A percentile compares a stretch with the other conserved stretches of the same genome.
These are phyloP conservation scores for Micromussa lordhowensis DNA, from an alignment of 92 coral and sea anemone genomes.

Conservation along the genomic window DNA sequence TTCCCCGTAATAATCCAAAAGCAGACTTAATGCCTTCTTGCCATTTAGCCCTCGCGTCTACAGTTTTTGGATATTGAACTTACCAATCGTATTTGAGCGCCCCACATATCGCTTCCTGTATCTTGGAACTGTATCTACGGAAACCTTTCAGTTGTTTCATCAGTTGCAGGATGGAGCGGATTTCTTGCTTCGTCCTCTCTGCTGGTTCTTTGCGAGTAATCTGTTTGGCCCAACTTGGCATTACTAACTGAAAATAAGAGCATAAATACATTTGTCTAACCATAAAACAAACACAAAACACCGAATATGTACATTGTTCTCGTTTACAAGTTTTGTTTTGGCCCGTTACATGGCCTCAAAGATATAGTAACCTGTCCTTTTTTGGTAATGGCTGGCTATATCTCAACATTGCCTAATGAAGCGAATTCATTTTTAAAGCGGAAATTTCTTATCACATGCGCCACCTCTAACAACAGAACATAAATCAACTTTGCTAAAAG, in stretches of 20 bases:
- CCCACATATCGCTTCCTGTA: slow-evolving; percentile 83
- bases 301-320: neutral
- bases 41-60: neutral
- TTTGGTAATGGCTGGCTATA: neutral
- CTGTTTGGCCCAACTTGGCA: slow-evolving; percentile 91
- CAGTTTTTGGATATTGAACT: neutral
- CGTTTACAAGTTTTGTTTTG: neutral
- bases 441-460: no score
- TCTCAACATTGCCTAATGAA: neutral
- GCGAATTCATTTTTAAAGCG: no score
- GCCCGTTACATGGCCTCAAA: no score
- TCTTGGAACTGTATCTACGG: slow-evolving; percentile 85
- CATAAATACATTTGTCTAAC: neutral
- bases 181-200: slow-evolving; percentile 73
- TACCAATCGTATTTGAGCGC: slow-evolving; percentile 92
- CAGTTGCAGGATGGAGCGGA: slow-evolving; percentile 72
- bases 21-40: neutral
- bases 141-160: slow-evolving; percentile 93
- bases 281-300: neutral
- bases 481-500: neutral
- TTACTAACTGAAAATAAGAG: slow-evolving; percentile 59
- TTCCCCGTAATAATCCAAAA: neutral
- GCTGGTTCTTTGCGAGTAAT: slow-evolving; percentile 72
- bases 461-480: neutral
- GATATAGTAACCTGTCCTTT: no score